Evolutionary conservation across 2,113 vertebrate genomes (phyloP), one percentile per base, ranked within the genome.

Genomic region (Poecilia latipinna): DNA sequence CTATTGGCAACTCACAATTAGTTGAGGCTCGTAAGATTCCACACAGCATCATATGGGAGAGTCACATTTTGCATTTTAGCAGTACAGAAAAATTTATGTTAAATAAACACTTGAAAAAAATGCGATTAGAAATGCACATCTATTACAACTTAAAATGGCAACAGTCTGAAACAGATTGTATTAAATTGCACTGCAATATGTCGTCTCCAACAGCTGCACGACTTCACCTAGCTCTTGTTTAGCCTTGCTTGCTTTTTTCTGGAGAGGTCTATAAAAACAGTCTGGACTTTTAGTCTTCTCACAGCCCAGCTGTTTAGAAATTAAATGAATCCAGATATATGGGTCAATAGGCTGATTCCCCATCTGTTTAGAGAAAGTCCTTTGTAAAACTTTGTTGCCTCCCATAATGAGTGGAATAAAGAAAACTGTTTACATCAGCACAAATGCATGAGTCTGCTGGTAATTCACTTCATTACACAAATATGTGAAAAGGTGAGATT

Each of bases 311-410:
- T 89, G 87, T 88, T 88, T 67, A 80, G 77, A 82, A 80, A 76
- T 77, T 80, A 70, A 73, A 75, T 65, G 42, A 76, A 79, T 33
- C 75, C 37, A 77, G 85, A 83, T 78, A 69, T 42, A 0, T 68
- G 60, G 54, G 62, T 81, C 72, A 84, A 64, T 74, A 28, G 64
- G 57, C 78, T 72, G 70, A 4, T 80, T 79, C 35, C 57, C 91
- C 91, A 92, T 93, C 91, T 94, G 93, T 75, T 79, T 68, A 62
- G 63, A 71, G 57, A 35, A 66, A 22, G 61, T 75, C 72, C 70
- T 33, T 64, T 70, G 44, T 5, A 19, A 48, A 48, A 60, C 77
- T 69, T 84, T 82, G 80, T 74, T 82, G 72, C 61, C 65, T 26
- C 48, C 39, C 72, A 80, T 79, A 75, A 83, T 77, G 75, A 88